These are phyloP conservation scores for Aurelia sp. DNA, from an alignment of 30 jellyfish, hydroid and myxozoan genomes.

Conservation along the genomic window DNA sequence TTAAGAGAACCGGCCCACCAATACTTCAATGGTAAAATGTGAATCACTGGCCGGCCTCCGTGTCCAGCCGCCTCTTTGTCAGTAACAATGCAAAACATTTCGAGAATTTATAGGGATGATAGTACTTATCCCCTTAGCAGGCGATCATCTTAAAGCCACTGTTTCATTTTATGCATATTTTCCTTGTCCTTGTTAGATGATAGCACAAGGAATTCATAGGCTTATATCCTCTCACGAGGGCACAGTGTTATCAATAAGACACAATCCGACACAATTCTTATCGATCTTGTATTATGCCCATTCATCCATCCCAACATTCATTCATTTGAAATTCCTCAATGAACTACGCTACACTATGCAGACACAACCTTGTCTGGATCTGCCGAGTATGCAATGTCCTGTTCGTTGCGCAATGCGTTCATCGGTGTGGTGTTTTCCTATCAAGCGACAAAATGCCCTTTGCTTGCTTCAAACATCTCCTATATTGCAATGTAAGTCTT, in stretches of 20 bases:
- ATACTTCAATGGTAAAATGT: neutral
- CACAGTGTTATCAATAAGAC: slow-evolving; percentile 12
- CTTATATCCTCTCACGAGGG: slow-evolving; percentile 34
- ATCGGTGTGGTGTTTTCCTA: too few relatives aligned
- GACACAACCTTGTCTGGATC: neutral
- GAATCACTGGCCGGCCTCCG: too few relatives aligned
- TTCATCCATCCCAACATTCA: slow-evolving; percentile 1
- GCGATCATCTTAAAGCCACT: slow-evolving; percentile 22
- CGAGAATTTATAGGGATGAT: slow-evolving; percentile 15
- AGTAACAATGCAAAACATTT: neutral
- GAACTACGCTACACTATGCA: neutral
- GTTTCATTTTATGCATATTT: slow-evolving; percentile 24
- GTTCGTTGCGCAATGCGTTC: too few relatives aligned
- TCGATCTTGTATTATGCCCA: neutral
- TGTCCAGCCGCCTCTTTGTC: neutral
- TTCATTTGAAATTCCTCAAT: neutral
- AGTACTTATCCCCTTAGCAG: slow-evolving; percentile 7
- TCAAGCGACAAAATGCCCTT: too few relatives aligned
- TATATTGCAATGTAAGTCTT: neutral
- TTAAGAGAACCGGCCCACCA: slow-evolving; percentile 3
- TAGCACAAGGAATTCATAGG: slow-evolving; percentile 1
- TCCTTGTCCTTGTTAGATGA: slow-evolving; percentile 10
- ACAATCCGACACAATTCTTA: slow-evolving; percentile 29
- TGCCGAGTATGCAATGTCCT: too few relatives aligned
- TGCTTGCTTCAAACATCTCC: too few relatives aligned